These are phyloP conservation scores for Drosophila truncata DNA, from an alignment of 1,140 invertebrate species.

Conservation along the genomic window DNA sequence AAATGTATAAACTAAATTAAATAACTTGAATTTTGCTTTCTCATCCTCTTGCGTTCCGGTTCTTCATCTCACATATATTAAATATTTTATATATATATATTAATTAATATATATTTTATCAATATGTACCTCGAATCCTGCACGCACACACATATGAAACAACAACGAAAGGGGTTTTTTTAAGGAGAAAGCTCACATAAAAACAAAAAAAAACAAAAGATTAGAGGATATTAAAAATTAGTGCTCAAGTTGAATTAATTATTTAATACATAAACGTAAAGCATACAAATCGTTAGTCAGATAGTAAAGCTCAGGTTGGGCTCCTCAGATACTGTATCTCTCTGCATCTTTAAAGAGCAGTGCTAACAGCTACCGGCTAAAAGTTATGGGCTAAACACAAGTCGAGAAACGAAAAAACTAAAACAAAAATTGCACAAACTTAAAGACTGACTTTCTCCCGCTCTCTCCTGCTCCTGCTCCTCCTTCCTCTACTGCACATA, in stretches of 20 bases:
- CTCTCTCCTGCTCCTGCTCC: slow-evolving; percentile 11
- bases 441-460: slow-evolving; percentile 24
- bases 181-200: slow-evolving; percentile 15
- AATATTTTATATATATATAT: slow-evolving; percentile 54
- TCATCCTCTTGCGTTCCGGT: slow-evolving; percentile 37
- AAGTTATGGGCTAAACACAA: slow-evolving; percentile 26
- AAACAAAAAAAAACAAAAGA: slow-evolving; percentile 2
- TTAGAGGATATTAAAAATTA: slow-evolving; percentile 35
- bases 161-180: slow-evolving; percentile 59
- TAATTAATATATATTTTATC: slow-evolving; percentile 30
- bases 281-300: slow-evolving; percentile 57
- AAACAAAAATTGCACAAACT: slow-evolving; percentile 39
- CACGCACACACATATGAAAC: slow-evolving; percentile 78
- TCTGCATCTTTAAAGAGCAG: slow-evolving; percentile 20
- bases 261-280: slow-evolving; percentile 46
- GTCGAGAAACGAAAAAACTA: slow-evolving; percentile 12
- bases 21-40: slow-evolving; percentile 76
- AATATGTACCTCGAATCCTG: slow-evolving; percentile 51
- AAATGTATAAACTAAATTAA: slow-evolving; percentile 80
- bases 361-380: slow-evolving; percentile 21
- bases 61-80: slow-evolving; percentile 49
- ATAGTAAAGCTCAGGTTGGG: slow-evolving; percentile 56
- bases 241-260: slow-evolving; percentile 30
- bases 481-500: slow-evolving; percentile 45
- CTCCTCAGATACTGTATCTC: slow-evolving; percentile 46